These are phyloP conservation scores for Drosophila anomelani DNA, from an alignment of 2,888 invertebrate species.

Conservation along the genomic window DNA sequence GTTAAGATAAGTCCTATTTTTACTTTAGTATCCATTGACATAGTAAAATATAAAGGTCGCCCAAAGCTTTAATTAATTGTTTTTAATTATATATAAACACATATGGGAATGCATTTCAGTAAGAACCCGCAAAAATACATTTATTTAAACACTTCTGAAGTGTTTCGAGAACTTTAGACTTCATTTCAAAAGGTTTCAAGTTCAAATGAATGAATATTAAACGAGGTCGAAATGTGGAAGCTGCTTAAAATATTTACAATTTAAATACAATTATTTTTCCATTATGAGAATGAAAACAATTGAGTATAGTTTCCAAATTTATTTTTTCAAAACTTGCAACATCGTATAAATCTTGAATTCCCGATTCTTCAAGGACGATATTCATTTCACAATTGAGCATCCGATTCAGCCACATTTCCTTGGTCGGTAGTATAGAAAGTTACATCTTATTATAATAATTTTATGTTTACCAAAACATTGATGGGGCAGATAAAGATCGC, in stretches of 20 bases:
- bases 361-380: background rate
- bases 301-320: background rate
- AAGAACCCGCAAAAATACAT: background rate
- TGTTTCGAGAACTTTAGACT: background rate
- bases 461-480: slow-evolving; percentile 3
- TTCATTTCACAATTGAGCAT: background rate
- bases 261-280: too few species aligned
- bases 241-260: background rate
- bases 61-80: background rate
- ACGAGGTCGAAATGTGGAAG: background rate
- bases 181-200: background rate
- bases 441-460: background rate
- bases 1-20: too few species aligned
- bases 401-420: background rate
- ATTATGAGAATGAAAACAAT: background rate
- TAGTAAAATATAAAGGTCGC: too few species aligned
- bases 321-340: slow-evolving; percentile 11
- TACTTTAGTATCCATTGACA: too few species aligned
- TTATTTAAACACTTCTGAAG: background rate
- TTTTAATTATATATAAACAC: background rate
- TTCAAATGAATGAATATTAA: background rate
- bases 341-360: background rate
- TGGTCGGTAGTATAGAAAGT: background rate
- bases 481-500: background rate
- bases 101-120: background rate